Percentiles rank a stretch among this genome's conserved stretches.
These are phyloP conservation scores for Hozukius guyotensis DNA, from an alignment of 2,797 vertebrate species.

Conservation along the genomic window DNA sequence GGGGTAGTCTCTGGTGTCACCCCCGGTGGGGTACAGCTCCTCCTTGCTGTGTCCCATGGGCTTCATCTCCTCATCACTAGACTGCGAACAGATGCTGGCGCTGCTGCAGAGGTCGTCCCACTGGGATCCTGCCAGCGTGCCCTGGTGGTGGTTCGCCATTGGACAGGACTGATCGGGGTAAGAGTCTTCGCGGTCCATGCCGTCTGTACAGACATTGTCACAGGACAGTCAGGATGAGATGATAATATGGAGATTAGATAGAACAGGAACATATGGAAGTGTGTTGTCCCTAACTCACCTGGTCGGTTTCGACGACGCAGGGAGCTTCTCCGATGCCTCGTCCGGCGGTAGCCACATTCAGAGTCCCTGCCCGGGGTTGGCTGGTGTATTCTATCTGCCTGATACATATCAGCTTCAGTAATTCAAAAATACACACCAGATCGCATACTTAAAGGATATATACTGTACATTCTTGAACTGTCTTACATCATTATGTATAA, in stretches of 20 bases:
- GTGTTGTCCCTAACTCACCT: conserved; percentile 78
- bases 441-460: neutral
- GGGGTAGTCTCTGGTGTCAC: conserved; percentile 79
- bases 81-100: conserved; percentile 86
- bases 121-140: conserved; percentile 59
- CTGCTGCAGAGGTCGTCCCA: conserved; percentile 88
- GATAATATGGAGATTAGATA: neutral
- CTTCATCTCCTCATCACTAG: conserved; percentile 86
- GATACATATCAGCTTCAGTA: conserved; percentile 87
- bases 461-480: neutral
- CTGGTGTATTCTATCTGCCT: conserved; percentile 93
- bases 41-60: conserved; percentile 66
- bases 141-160: conserved; percentile 81
- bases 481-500: neutral
- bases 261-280: neutral
- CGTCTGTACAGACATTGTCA: conserved; percentile 73
- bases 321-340: conserved; percentile 80
- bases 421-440: conserved; percentile 55
- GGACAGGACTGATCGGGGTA: conserved; percentile 84
- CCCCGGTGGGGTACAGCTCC: conserved; percentile 58
- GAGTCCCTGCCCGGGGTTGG: conserved; percentile 86
- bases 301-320: conserved; percentile 84
- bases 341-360: conserved; percentile 83
- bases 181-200: conserved; percentile 82
- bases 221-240: neutral